Base-by-base conservation (phyloP, 2,888 invertebrate genomes). In the Sarcophaga subvicina region DNA sequence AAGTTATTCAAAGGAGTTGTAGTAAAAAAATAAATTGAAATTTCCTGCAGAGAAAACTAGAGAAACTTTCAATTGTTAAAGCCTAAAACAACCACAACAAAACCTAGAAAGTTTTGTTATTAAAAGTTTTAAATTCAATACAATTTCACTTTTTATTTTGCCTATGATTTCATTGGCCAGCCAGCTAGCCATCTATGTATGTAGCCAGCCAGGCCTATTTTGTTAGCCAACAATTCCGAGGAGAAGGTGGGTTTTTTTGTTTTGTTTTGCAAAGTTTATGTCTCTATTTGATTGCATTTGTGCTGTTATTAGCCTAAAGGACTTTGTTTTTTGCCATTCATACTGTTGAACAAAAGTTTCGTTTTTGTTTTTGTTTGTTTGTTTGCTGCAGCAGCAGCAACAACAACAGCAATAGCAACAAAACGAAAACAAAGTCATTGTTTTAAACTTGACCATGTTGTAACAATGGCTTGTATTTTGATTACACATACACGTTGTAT, bases 241-340 rank as follows among this genome's bases (percentile, higher is more conserved):
- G 25, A 49, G 49, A 62, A 70, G 37, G 37, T 37, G 0, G 47
- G 63, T 27, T 37, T 37, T 37, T 37, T 37, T 37, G 27, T 75
- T 78, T 22, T n/a, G 60, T 54, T 37, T 80, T n/a, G 45, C 49
- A 47, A 47, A 60, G 67, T 78, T 60, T 81, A 59, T 77, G 73
- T 81, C 78, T 85, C 81, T 78, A 78, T 81, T 81, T 85, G 80
- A 85, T 85, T 77, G 85, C 72, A 81, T 85, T 85, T 81, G 73
- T 80, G 72, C 72, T 79, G 83, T 83, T 80, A 81, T 79, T 81
- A 85, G 85, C 85, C 85, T 73, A 54, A 78, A 85, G 85, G 78
- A 78, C 63, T 75, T 85, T 85, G 64, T 80, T 80, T 72, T 80
- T 37, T 37, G 37, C 54, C 37, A 67, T 60, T 77, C 60, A 5